These are phyloP conservation scores for Cyclophora punctaria DNA, from an alignment of 2,888 invertebrate genomes.

Conservation along the genomic window DNA sequence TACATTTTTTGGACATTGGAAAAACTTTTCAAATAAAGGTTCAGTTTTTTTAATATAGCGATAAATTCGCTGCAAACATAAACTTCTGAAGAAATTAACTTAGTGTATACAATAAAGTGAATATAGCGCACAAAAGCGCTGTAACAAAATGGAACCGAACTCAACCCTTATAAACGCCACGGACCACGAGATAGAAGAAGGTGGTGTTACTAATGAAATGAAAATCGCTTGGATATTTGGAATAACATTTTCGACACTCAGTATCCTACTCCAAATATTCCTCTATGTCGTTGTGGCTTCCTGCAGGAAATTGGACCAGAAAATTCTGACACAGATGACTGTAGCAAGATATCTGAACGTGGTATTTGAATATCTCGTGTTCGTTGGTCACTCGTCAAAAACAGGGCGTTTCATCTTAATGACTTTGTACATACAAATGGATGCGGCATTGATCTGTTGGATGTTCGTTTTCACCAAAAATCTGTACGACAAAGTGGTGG, in stretches of 20 bases:
- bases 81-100: too few species aligned
- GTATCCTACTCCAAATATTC: conserved; percentile 29
- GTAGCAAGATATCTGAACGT: conserved; percentile 38
- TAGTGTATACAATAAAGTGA: neutral
- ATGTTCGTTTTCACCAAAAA: conserved; percentile 54
- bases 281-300: conserved; percentile 29
- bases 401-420: too few species aligned
- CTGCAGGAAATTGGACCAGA: conserved; percentile 43
- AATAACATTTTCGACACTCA: conserved; percentile 29
- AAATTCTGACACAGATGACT: conserved; percentile 40
- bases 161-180: conserved; percentile 15
- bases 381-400: conserved; percentile 1
- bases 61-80: too few species aligned
- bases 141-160: conserved; percentile 9
- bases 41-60: too few species aligned
- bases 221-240: conserved; percentile 31
- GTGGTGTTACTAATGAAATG: neutral
- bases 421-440: conserved; percentile 36
- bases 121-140: conserved; percentile 6
- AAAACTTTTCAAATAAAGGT: too few species aligned
- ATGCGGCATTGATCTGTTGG: conserved; percentile 40
- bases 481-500: conserved; percentile 47
- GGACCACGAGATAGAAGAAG: neutral
- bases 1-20: too few species aligned
- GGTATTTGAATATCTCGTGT: conserved; percentile 29